Conservation (phyloP, 92 coral and sea anemone species). For the Porites evermanni region DNA sequence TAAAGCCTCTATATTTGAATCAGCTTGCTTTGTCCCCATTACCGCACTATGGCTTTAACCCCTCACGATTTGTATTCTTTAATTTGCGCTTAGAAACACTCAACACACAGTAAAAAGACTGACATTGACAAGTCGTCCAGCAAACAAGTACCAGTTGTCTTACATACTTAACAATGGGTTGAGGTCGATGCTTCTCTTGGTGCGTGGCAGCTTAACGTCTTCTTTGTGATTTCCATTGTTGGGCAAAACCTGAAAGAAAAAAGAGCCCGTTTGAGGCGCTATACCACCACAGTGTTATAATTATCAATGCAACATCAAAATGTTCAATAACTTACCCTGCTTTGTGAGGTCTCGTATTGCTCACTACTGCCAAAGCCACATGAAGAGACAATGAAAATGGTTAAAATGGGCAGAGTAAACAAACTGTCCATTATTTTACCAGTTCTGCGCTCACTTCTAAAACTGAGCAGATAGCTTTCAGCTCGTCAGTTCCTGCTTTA, state of each 20-base stretch:
- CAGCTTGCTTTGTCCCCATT: too few relatives aligned
- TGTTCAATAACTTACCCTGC: background rate
- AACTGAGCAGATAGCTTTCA: background rate
- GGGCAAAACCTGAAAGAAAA: background rate
- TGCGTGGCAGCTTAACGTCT: background rate
- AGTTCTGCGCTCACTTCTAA: background rate
- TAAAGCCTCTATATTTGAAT: too few relatives aligned
- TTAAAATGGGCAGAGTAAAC: background rate
- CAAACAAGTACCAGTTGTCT: background rate
- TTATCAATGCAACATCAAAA: background rate
- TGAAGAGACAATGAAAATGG: background rate
- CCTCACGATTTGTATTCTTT: too few relatives aligned
- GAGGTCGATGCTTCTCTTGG: background rate
- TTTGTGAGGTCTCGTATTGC: background rate
- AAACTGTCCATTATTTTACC: background rate
- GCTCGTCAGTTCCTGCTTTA: too few relatives aligned
- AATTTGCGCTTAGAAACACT: too few relatives aligned
- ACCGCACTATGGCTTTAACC: too few relatives aligned
- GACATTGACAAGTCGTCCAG: too few relatives aligned
- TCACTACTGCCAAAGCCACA: background rate
- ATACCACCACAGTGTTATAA: background rate
- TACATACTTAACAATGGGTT: background rate
- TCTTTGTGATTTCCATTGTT: background rate
- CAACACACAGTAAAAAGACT: too few relatives aligned
- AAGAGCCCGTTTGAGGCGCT: background rate